Evolutionary conservation across 37 sponge, comb jelly and placozoan species (phyloP).

Genomic region (Diacarnus erythraeanus): DNA sequence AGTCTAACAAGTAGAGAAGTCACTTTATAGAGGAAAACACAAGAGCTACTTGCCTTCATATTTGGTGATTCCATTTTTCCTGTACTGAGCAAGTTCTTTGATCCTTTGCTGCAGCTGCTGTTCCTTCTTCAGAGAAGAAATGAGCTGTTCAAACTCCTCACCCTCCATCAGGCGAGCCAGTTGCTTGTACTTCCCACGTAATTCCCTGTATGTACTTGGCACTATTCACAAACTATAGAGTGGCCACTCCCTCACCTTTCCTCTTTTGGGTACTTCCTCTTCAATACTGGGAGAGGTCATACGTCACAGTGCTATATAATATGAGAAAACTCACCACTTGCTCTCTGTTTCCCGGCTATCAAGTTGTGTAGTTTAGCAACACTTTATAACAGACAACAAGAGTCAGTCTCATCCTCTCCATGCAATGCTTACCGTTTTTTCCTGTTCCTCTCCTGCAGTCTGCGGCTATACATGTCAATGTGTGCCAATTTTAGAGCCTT

Average conservation of each 20-base stretch:
- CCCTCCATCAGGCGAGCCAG: slow-evolving; percentile 60
- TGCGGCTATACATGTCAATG: slow-evolving; percentile 76
- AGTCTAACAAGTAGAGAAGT: slow-evolving; percentile 21
- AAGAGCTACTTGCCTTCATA: slow-evolving; percentile 48
- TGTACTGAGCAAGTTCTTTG: slow-evolving; percentile 46
- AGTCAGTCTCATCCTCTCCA: neutral
- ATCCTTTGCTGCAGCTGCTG: slow-evolving; percentile 66
- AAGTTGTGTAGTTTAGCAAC: slow-evolving; percentile 59
- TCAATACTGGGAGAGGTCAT: slow-evolving; percentile 30
- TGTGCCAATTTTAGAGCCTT: slow-evolving; percentile 74
- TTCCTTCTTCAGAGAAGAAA: slow-evolving; percentile 70
- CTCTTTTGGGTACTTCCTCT: slow-evolving; percentile 60
- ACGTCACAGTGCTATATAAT: no score
- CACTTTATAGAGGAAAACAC: neutral
- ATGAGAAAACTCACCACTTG: slow-evolving; percentile 38
- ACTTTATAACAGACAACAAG: slow-evolving; percentile 7
- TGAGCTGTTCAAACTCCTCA: slow-evolving; percentile 65
- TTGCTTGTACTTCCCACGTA: slow-evolving; percentile 51
- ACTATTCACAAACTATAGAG: neutral
- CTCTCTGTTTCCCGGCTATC: slow-evolving; percentile 64
- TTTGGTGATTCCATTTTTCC: slow-evolving; percentile 73
- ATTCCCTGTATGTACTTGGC: slow-evolving; percentile 35
- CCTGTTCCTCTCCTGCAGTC: slow-evolving; percentile 63
- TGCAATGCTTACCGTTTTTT: slow-evolving; percentile 51
- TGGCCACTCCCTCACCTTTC: slow-evolving; percentile 41